Percentiles rank a stretch among this genome's conserved stretches.
Conservation (phyloP, 2,888 invertebrate species). For the Plagodis pulveraria region DNA sequence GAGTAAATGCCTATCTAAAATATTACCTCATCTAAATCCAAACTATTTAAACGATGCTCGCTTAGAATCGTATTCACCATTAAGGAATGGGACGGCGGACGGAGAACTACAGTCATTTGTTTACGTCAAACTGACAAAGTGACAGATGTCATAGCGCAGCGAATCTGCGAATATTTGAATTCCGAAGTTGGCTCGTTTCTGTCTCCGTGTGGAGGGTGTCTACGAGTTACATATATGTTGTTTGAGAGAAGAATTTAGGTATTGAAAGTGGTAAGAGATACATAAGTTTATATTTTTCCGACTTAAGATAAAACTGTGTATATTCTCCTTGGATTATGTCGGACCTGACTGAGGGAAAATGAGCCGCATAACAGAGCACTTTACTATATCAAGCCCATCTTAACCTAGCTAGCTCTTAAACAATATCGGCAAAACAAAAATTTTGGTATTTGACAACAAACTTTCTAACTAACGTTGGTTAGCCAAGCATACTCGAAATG, state of each 20-base stretch:
- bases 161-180: slow-evolving; percentile 27
- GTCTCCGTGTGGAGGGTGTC: not conserved
- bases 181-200: slow-evolving; percentile 14
- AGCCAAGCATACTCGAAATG: no score
- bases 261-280: no score
- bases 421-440: no score
- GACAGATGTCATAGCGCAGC: slow-evolving; percentile 31
- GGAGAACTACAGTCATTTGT: slow-evolving; percentile 30
- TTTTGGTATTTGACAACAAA: no score
- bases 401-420: no score
- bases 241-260: not conserved
- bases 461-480: no score
- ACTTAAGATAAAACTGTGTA: no score
- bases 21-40: slow-evolving; percentile 13
- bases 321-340: no score
- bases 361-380: no score
- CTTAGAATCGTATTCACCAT: slow-evolving; percentile 27
- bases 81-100: slow-evolving; percentile 8
- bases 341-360: no score
- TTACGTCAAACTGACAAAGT: slow-evolving; percentile 33
- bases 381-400: no score
- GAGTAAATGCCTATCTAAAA: slow-evolving; percentile 7
- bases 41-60: slow-evolving; percentile 25
- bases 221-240: not conserved
- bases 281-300: no score